Base-by-base conservation (phyloP, 2,888 invertebrate genomes). In the Agrochola litura region DNA sequence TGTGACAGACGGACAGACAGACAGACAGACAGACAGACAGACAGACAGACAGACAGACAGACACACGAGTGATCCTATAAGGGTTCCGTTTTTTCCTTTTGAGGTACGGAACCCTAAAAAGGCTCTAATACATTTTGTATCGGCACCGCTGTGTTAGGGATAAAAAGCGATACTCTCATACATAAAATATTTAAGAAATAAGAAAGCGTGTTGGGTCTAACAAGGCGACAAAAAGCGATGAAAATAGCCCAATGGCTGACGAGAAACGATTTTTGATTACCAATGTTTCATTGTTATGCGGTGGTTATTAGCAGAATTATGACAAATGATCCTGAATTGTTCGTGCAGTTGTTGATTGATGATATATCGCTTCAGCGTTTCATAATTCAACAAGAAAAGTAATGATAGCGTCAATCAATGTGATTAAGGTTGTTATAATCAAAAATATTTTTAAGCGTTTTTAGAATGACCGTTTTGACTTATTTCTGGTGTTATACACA, bases 171-270 rank as follows among this genome's bases (percentile, higher is more conserved):
- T 43, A 73, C 65, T 69, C 60, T 76, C 72, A 68, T 81, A 72
- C 81, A 78, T 83, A 78, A 84, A 82, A 83, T 83, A 83, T 83
- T 83, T 73, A 70, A 83, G 73, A 83, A 83, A 66, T 22, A 52
- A 73, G 73, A 63, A 79, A 85, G 76, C 64, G 74, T 78, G 64
- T 69, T n/a, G 68, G 65, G 30, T 58, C 64, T 71, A 19, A 63
- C 49, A 60, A 72, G 43, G n/a, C 52, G 54, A 85, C 73, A 52
- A 69, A 84, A 76, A 81, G 6, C 61, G 41, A 64, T 54, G 49
- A 64, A 84, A 79, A 83, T 70, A 75, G 25, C n/a, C 63, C 49
- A 71, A 56, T 25, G 30, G 73, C 58, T 75, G 75, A 70, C 30
- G 71, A 77, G 69, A 84, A 79, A 77, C 61, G 74, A 70, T 63